These are phyloP conservation scores for Manduca sexta DNA, from an alignment of 1,140 invertebrate species.

Conservation along the genomic window DNA sequence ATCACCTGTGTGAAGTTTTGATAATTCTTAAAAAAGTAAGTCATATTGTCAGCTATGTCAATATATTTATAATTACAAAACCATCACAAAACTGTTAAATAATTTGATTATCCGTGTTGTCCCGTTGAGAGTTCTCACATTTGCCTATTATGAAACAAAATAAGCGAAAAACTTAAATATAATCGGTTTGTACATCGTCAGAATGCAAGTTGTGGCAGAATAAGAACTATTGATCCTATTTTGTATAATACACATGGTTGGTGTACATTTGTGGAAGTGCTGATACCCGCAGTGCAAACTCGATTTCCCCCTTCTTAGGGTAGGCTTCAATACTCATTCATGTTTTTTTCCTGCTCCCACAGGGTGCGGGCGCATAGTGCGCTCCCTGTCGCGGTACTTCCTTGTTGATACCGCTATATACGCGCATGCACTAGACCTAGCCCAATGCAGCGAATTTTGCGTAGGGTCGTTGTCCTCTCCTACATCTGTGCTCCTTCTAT, in stretches of 20 bases:
- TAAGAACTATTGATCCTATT: constrained; percentile 53
- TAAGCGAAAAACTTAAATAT: neutral
- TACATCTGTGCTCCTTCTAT: constrained; percentile 39
- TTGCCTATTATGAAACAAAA: neutral
- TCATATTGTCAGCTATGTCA: neutral
- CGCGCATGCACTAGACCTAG: constrained; percentile 70
- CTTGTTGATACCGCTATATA: constrained; percentile 61
- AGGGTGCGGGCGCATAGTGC: constrained; percentile 36
- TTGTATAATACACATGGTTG: constrained; percentile 39
- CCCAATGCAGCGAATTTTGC: constrained; percentile 74
- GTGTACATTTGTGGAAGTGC: constrained; percentile 57
- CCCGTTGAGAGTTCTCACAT: too few species aligned
- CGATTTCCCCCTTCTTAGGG: constrained; percentile 68
- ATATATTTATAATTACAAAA: neutral
- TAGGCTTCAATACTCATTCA: constrained; percentile 71
- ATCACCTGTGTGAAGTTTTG: too few species aligned
- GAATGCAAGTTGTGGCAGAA: neutral
- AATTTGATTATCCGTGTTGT: too few species aligned
- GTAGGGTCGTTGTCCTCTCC: constrained; percentile 70
- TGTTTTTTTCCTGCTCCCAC: constrained; percentile 64
- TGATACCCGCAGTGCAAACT: constrained; percentile 62
- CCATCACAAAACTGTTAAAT: neutral
- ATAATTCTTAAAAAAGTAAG: too few species aligned
- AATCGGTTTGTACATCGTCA: too few species aligned
- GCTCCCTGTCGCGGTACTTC: constrained; percentile 54